Evolutionary conservation across 2,113 vertebrate genomes (phyloP).

Genomic region (Lipotes vexillifer): DNA sequence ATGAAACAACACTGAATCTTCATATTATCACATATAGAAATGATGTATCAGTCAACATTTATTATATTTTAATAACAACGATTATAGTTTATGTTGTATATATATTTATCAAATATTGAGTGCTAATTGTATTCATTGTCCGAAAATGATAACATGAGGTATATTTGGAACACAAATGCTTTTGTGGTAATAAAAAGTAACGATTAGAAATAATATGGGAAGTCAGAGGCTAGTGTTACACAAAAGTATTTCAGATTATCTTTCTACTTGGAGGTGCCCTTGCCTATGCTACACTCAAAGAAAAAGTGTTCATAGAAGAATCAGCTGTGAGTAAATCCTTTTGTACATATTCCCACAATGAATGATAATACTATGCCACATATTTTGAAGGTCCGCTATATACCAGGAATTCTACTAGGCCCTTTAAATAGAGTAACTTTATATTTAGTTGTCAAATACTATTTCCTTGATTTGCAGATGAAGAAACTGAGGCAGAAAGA

Average conservation of each 20-base stretch:
- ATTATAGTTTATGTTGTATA: neutral
- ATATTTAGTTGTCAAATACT: neutral
- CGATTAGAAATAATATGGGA: neutral
- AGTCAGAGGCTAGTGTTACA: neutral
- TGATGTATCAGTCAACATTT: neutral
- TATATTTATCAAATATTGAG: neutral
- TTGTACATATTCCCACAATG: neutral
- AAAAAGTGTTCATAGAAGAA: neutral
- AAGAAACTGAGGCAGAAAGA: conserved; percentile 6
- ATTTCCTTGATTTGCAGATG: neutral
- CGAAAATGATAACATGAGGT: neutral
- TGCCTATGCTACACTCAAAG: neutral
- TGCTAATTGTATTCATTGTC: neutral
- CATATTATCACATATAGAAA: neutral
- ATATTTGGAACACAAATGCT: neutral
- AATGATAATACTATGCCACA: neutral
- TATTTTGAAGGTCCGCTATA: neutral
- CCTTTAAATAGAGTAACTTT: conserved; percentile 5
- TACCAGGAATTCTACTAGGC: neutral
- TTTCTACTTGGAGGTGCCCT: neutral
- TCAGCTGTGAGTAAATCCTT: neutral
- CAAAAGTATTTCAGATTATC: neutral
- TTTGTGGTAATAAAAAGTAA: neutral
- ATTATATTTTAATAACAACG: neutral
- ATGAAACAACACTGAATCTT: neutral